Evolutionary conservation across 2,113 vertebrate genomes (phyloP).

Genomic region (Carlito syrichta): DNA sequence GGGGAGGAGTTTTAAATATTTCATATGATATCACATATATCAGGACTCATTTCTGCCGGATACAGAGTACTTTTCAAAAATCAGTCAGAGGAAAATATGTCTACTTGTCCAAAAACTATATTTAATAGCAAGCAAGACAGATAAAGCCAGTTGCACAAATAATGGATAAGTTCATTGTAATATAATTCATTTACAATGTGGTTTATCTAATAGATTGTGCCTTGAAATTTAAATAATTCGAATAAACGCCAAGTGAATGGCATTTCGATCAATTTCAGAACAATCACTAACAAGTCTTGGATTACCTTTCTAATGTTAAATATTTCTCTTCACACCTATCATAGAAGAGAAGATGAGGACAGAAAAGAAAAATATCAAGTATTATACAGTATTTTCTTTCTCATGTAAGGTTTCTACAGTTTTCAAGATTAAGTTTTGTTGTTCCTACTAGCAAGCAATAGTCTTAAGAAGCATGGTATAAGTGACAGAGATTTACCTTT

Average conservation of each 20-base stretch:
- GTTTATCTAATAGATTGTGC: slow-evolving; percentile 20
- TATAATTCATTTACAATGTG: slow-evolving; percentile 26
- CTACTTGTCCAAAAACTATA: slow-evolving; percentile 7
- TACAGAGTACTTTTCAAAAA: background rate
- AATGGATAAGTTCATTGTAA: background rate
- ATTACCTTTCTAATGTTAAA: slow-evolving; percentile 42
- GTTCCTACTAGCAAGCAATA: background rate
- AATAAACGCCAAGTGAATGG: slow-evolving; percentile 36
- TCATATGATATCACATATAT: background rate
- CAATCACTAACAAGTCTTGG: slow-evolving; percentile 32
- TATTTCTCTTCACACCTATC: slow-evolving; percentile 19
- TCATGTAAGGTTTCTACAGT: background rate
- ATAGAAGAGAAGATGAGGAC: slow-evolving; percentile 27
- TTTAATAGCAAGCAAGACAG: slow-evolving; percentile 10
- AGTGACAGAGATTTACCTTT: background rate
- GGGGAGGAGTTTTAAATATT: background rate
- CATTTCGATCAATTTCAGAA: slow-evolving; percentile 50
- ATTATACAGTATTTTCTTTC: slow-evolving; percentile 36
- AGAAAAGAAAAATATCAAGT: background rate
- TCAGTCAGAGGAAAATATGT: background rate
- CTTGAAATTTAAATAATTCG: slow-evolving; percentile 54
- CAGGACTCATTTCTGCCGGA: background rate
- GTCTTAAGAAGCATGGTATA: background rate
- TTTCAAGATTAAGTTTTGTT: background rate
- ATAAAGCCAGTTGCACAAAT: slow-evolving; percentile 10